Evolutionary conservation across 2,113 vertebrate genomes (phyloP), one percentile per base, ranked within the genome.

Genomic region (Tachycineta bicolor): DNA sequence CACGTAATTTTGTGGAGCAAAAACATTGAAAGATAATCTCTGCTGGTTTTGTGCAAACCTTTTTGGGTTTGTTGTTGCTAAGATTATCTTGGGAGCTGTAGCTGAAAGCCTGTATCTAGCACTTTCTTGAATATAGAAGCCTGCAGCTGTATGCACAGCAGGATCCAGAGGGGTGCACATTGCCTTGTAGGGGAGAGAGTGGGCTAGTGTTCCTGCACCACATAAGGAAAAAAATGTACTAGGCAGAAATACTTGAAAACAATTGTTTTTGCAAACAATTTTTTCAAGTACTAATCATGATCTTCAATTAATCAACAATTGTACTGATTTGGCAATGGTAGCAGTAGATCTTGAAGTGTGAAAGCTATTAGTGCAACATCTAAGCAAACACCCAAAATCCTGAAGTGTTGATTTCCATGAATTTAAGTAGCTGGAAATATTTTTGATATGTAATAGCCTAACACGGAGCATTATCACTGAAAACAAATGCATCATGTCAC

Each of bases 1-100:
- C 89, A 69, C 29, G 9, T 86, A 90, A 90, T 92, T 90, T 43
- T 55, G 67, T 58, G 46, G n/a, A 85, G 62, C 62, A 76, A 91
- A 91, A 93, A 79, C 25, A 53, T 69, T 79, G 89, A 93, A 91
- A 94, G 59, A 90, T 89, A 91, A 73, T 94, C 53, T 89, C 28
- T 63, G 29, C 43, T 39, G 33, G 23, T 22, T 55, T 84, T 82
- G 33, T 79, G 55, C 39, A 68, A 75, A 71, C 18, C 12, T 65
- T 80, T 87, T 63, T 43, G 18, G 26, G 33, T 83, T 74, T 81
- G 25, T 69, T 74, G n/a, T 70, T 91, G 76, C 63, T 91, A 78
- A 50, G 59, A 64, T 84, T 44, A 68, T 87, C 34, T 84, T 56
- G 3, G 9, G 33, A 87, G 44, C 49, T 82, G 5, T 14, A 64